Percentiles rank a stretch among this genome's conserved stretches.
Conservation (phyloP, 2,888 invertebrate genomes). For the Adela reaumurella region DNA sequence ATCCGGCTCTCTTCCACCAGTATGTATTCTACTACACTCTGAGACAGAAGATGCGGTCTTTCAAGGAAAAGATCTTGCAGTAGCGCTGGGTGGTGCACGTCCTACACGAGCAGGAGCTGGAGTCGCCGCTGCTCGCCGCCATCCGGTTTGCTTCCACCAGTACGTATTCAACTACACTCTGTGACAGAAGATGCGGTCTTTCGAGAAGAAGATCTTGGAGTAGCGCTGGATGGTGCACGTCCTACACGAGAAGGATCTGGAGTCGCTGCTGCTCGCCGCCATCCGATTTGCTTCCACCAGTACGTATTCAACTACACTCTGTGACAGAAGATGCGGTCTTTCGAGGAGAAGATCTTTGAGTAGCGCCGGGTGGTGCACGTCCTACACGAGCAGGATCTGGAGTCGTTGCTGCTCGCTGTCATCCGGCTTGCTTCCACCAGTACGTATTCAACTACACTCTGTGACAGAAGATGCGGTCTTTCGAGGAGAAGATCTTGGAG, state of each 20-base stretch:
- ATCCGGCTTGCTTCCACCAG: slow-evolving; percentile 84
- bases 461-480: slow-evolving; percentile 80
- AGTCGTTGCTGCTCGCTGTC: slow-evolving; percentile 84
- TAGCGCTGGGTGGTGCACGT: slow-evolving; percentile 98
- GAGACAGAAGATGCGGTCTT: slow-evolving; percentile 66
- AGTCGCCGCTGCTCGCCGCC: slow-evolving; percentile 84
- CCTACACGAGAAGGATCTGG: slow-evolving; percentile 92
- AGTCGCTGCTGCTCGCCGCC: slow-evolving; percentile 84
- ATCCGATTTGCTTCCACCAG: slow-evolving; percentile 84
- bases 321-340: slow-evolving; percentile 80
- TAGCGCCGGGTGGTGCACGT: slow-evolving; percentile 98
- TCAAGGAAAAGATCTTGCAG: slow-evolving; percentile 95
- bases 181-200: slow-evolving; percentile 66
- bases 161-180: slow-evolving; percentile 25
- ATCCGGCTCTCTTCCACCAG: slow-evolving; percentile 82
- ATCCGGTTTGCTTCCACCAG: slow-evolving; percentile 84
- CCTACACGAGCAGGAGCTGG: slow-evolving; percentile 92
- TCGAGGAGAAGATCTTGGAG: slow-evolving; percentile 95
- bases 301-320: too few relatives aligned
- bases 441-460: too few relatives aligned
- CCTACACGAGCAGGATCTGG: slow-evolving; percentile 92
- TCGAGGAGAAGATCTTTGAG: slow-evolving; percentile 95
- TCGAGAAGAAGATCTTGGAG: slow-evolving; percentile 95
- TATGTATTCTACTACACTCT: slow-evolving; percentile 25
- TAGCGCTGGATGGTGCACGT: slow-evolving; percentile 98